Conservation (phyloP, 2,888 invertebrate genomes). For the Hemistola chrysoprasaria region DNA sequence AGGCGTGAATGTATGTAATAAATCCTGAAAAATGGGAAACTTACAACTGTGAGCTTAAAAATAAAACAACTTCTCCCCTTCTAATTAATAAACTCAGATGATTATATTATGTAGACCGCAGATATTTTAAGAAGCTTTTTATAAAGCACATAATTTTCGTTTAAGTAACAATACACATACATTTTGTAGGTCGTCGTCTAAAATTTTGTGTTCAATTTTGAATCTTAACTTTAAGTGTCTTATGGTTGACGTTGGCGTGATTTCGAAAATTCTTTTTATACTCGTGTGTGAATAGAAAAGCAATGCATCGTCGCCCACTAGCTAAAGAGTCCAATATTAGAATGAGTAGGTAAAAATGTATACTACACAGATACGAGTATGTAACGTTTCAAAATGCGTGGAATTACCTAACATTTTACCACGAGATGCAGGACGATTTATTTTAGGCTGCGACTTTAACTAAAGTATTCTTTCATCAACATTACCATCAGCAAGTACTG, state of each 20-base stretch:
- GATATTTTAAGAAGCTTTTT: constrained; percentile 30
- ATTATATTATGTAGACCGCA: constrained; percentile 20
- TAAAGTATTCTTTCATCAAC: no score
- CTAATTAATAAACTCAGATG: constrained; percentile 8
- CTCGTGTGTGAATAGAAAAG: constrained; percentile 45
- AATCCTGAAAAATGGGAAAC: no score
- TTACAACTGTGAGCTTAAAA: no score
- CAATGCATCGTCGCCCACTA: constrained; percentile 51
- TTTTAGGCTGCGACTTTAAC: no score
- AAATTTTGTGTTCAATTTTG: neutral
- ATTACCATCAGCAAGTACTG: no score
- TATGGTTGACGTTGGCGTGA: constrained; percentile 31
- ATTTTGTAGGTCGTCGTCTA: constrained; percentile 27
- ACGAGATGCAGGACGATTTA: no score
- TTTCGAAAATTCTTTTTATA: constrained; percentile 37
- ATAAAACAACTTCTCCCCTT: no score
- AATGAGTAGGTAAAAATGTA: no score
- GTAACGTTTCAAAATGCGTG: no score
- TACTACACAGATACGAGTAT: no score
- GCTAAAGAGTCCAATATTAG: constrained; percentile 43
- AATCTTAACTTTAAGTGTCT: constrained; percentile 2
- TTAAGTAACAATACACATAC: constrained; percentile 28
- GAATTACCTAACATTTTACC: no score
- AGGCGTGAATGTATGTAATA: no score
- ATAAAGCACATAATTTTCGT: constrained; percentile 32